Conservation (phyloP, 2,888 invertebrate species). For the Zaprionus obscuricornis region DNA sequence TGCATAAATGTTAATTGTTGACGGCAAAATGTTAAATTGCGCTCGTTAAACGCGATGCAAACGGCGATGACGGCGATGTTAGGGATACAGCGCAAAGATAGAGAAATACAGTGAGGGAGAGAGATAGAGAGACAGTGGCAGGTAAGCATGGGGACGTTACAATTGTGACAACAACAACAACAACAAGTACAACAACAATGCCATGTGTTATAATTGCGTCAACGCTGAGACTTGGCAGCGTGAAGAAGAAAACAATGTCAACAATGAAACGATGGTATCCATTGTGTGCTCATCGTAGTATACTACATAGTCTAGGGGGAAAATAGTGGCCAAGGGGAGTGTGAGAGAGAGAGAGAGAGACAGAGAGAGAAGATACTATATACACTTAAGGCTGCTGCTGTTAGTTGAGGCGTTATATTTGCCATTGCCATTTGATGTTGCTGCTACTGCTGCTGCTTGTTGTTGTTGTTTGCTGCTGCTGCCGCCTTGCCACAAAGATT, state of each 20-base stretch:
- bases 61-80: neutral
- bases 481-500: constrained; percentile 44
- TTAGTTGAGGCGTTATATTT: constrained; percentile 27
- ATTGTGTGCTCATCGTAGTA: no score
- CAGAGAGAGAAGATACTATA: neutral
- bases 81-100: constrained; percentile 28
- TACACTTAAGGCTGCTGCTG: no score
- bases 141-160: constrained; percentile 31
- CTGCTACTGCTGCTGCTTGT: neutral
- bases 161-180: constrained; percentile 12
- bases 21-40: constrained; percentile 57
- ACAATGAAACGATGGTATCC: constrained; percentile 59
- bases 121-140: neutral
- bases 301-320: no score
- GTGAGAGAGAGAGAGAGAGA: neutral
- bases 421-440: constrained; percentile 10
- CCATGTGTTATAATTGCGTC: constrained; percentile 72
- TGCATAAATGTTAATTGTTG: constrained; percentile 68
- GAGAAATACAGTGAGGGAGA: constrained; percentile 16
- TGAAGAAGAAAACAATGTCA: constrained; percentile 65
- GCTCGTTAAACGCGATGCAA: constrained; percentile 46
- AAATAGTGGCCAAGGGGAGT: constrained; percentile 34
- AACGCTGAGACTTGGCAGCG: constrained; percentile 51
- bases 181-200: constrained; percentile 8
- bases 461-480: no score